Evolutionary conservation across 1,140 invertebrate genomes (phyloP).

Genomic region (Neodiprion fabricii): DNA sequence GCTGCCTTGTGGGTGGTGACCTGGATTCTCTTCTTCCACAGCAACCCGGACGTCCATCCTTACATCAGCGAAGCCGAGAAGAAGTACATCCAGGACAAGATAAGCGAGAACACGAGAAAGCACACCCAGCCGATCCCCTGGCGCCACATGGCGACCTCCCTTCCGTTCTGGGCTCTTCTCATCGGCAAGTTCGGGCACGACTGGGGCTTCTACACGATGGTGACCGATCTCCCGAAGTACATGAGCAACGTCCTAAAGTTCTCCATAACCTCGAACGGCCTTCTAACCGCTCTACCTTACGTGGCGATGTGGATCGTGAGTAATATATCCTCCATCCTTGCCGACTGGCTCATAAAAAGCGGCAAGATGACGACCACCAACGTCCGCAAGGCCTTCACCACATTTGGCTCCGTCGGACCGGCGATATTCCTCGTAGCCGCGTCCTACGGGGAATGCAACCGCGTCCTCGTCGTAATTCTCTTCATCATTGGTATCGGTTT

Average conservation of each 20-base stretch:
- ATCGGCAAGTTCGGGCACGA: slow-evolving; percentile 78
- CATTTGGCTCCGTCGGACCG: slow-evolving; percentile 67
- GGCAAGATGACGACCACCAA: slow-evolving; percentile 31
- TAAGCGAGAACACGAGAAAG: slow-evolving; percentile 55
- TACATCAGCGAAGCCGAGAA: slow-evolving; percentile 71
- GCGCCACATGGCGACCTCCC: slow-evolving; percentile 74
- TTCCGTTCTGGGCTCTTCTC: slow-evolving; percentile 73
- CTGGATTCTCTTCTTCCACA: slow-evolving; percentile 62
- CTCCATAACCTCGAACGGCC: slow-evolving; percentile 40
- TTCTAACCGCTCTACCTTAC: slow-evolving; percentile 42
- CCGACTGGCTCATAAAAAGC: slow-evolving; percentile 40
- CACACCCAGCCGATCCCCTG: slow-evolving; percentile 68
- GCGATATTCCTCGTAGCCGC: slow-evolving; percentile 79
- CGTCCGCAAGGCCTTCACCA: slow-evolving; percentile 45
- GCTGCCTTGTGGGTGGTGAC: slow-evolving; percentile 47
- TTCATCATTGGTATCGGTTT: slow-evolving; percentile 75
- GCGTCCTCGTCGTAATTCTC: slow-evolving; percentile 61
- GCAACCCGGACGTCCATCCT: slow-evolving; percentile 73
- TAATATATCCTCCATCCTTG: slow-evolving; percentile 47
- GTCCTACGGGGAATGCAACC: slow-evolving; percentile 78
- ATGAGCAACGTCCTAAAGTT: slow-evolving; percentile 85
- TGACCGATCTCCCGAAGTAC: slow-evolving; percentile 56
- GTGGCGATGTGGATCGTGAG: slow-evolving; percentile 41
- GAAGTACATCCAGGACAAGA: slow-evolving; percentile 62
- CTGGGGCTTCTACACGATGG: slow-evolving; percentile 65